A percentile compares a stretch with the other conserved stretches of the same genome.
phyloP scores from a whole-genome alignment of 2,113 vertebrate species.

The Nanger granti region DNA sequence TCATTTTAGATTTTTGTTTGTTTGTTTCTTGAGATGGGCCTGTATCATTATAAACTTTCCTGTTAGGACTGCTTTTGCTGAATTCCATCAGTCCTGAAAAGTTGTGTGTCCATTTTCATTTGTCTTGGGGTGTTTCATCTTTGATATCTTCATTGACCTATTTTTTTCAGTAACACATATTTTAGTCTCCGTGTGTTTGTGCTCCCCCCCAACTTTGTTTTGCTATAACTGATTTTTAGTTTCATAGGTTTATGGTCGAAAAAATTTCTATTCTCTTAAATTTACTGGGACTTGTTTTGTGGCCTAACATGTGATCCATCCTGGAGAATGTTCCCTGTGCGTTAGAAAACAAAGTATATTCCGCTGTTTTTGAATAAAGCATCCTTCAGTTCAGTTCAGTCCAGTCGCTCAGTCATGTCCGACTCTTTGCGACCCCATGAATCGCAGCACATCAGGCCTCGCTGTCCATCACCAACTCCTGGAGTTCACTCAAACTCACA shows the following conservation, averaged over 20 bases:
- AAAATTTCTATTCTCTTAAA: background rate
- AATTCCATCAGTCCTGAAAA: background rate
- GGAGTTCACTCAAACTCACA: no score
- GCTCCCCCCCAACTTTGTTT: background rate
- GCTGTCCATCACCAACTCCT: no score
- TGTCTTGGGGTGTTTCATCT: background rate
- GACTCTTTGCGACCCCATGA: no score
- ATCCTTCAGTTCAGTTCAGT: background rate
- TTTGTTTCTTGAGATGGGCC: background rate
- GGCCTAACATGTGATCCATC: background rate
- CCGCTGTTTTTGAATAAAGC: background rate
- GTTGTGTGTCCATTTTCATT: background rate
- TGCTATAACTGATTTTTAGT: background rate
- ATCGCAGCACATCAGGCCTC: no score
- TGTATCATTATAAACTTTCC: background rate
- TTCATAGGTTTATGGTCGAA: background rate
- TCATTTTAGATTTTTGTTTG: background rate
- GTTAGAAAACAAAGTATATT: background rate
- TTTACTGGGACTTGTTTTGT: background rate
- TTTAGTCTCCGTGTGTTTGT: background rate
- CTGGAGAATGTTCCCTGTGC: background rate
- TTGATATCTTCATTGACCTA: background rate
- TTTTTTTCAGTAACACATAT: background rate
- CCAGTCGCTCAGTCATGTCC: fast-evolving
- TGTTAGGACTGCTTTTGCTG: background rate